Evolutionary conservation across 2,888 invertebrate species (phyloP).

Genomic region (Alviniconcha strummeri): DNA sequence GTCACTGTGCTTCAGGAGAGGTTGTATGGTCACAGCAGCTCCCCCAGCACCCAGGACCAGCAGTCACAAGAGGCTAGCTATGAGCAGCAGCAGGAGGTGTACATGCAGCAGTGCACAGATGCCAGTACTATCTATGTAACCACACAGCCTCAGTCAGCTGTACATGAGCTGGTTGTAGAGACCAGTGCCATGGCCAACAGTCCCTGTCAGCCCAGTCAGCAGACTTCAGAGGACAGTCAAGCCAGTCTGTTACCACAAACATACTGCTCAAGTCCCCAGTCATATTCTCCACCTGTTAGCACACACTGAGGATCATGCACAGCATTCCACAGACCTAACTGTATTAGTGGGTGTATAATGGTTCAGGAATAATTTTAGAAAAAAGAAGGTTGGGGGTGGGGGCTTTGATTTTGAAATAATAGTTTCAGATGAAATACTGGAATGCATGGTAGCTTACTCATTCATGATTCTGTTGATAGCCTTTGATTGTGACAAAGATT

Average conservation of each 20-base stretch:
- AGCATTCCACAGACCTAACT: too few relatives aligned
- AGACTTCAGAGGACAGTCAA: background rate
- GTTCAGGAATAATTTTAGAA: too few relatives aligned
- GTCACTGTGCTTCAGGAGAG: constrained; percentile 16
- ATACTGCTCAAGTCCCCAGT: constrained; percentile 24
- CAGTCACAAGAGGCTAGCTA: too few relatives aligned
- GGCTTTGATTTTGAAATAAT: too few relatives aligned
- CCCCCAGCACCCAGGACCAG: too few relatives aligned
- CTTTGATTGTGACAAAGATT: too few relatives aligned
- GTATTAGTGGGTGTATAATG: too few relatives aligned
- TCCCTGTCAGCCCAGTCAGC: background rate
- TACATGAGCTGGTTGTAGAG: constrained; percentile 17
- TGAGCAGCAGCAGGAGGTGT: background rate
- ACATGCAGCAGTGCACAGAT: constrained; percentile 2
- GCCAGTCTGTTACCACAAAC: constrained; percentile 32
- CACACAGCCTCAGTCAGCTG: background rate
- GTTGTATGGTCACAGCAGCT: background rate
- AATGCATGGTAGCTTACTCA: too few relatives aligned
- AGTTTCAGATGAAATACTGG: too few relatives aligned
- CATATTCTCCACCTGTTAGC: constrained; percentile 7
- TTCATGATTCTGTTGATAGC: too few relatives aligned
- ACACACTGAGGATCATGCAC: background rate
- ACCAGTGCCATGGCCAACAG: background rate
- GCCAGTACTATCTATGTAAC: background rate
- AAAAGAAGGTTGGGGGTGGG: too few relatives aligned